Percentiles rank a stretch among this genome's conserved stretches.
Evolutionary conservation across 2,888 invertebrate genomes (phyloP).

Genomic region (Catocala fraxini): DNA sequence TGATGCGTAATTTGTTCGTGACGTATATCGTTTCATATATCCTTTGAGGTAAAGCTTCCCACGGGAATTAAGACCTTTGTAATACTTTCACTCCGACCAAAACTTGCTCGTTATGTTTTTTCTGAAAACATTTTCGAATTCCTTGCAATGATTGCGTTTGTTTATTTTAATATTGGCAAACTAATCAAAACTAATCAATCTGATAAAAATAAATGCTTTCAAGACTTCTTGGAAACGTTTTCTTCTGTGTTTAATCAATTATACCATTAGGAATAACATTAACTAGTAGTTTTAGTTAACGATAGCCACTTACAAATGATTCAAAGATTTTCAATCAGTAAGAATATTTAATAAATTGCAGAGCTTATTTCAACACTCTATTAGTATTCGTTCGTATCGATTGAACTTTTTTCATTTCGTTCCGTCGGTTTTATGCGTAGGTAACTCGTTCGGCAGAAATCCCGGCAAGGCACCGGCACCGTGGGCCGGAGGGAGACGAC

Average conservation of each 20-base stretch:
- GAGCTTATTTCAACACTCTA: constrained; percentile 34
- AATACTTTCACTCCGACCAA: constrained; percentile 8
- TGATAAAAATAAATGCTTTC: neutral
- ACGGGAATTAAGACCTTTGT: constrained; percentile 22
- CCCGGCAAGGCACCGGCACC: constrained; percentile 43
- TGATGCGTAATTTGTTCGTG: constrained; percentile 28
- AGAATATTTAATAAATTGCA: constrained; percentile 25
- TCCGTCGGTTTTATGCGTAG: constrained; percentile 46
- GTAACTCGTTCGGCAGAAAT: constrained; percentile 52
- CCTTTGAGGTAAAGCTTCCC: constrained; percentile 29
- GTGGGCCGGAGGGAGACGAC: constrained; percentile 58
- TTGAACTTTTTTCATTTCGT: constrained; percentile 53
- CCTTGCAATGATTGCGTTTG: neutral
- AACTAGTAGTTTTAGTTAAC: too few species aligned
- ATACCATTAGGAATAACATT: too few species aligned
- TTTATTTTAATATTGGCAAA: constrained; percentile 5
- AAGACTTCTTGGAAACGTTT: too few species aligned
- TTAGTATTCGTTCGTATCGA: constrained; percentile 40
- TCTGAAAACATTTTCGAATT: neutral
- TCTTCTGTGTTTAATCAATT: neutral
- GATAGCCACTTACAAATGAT: too few species aligned
- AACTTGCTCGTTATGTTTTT: constrained; percentile 9
- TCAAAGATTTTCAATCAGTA: constrained; percentile 6
- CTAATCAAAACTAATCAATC: neutral
- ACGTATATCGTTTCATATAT: constrained; percentile 14